phyloP scores from a whole-genome alignment of 1,140 invertebrate genomes.

The Meteorus sp. region DNA sequence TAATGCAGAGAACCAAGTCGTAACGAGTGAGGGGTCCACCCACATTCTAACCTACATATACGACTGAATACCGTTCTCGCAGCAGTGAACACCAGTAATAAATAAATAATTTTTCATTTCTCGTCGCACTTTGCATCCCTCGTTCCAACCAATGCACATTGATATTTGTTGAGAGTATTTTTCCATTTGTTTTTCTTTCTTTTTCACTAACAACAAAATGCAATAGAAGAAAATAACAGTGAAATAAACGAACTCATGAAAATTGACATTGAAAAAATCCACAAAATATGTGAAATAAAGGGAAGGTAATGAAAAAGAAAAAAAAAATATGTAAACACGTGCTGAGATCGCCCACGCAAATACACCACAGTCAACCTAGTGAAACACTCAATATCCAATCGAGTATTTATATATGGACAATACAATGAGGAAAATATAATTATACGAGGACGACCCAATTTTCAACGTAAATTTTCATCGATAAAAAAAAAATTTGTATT shows the following conservation, averaged over 20 bases:
- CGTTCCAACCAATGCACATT: background rate
- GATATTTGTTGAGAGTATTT: too few species aligned
- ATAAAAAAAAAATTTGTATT: too few species aligned
- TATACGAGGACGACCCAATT: background rate
- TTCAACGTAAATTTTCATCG: background rate
- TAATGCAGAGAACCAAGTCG: background rate
- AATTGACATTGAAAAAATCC: too few species aligned
- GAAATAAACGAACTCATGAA: too few species aligned
- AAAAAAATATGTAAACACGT: too few species aligned
- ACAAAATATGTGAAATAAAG: too few species aligned
- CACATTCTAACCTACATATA: conserved; percentile 44
- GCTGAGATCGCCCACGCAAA: conserved; percentile 9
- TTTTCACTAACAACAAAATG: too few species aligned
- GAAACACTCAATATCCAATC: background rate
- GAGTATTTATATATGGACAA: too few species aligned
- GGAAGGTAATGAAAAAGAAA: too few species aligned
- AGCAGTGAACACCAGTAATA: conserved; percentile 5
- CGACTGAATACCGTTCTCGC: conserved; percentile 33
- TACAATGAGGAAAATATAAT: conserved; percentile 11
- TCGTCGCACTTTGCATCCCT: conserved; percentile 7
- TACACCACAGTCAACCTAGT: conserved; percentile 5
- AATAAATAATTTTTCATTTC: conserved; percentile 10
- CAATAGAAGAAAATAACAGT: too few species aligned
- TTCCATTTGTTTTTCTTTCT: too few species aligned
- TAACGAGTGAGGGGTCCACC: conserved; percentile 36